phyloP scores from a whole-genome alignment of 2,797 vertebrate genomes.

The Syngnathus rostellatus region DNA sequence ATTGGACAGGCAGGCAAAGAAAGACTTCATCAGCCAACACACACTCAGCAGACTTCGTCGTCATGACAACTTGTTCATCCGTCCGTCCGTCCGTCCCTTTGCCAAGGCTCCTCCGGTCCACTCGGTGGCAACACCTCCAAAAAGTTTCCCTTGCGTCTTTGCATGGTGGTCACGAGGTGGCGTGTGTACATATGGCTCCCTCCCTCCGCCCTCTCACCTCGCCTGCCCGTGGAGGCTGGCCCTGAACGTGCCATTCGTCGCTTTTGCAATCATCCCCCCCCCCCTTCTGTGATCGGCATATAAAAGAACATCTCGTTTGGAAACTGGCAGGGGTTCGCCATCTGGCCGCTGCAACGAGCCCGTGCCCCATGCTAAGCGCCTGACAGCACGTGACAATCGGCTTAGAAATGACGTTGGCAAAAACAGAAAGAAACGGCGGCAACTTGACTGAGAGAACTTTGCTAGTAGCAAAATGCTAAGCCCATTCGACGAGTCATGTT shows the following conservation, averaged over 20 bases:
- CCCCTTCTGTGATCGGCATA: constrained; percentile 42
- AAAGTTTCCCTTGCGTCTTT: constrained; percentile 56
- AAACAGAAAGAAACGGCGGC: background rate
- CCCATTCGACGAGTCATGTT: background rate
- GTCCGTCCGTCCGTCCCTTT: constrained; percentile 37
- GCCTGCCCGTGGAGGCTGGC: constrained; percentile 34
- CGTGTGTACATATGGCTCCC: constrained; percentile 74
- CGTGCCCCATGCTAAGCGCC: constrained; percentile 58
- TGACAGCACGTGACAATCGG: constrained; percentile 64
- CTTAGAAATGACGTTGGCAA: constrained; percentile 24
- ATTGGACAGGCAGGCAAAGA: constrained; percentile 90
- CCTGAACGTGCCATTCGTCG: constrained; percentile 41
- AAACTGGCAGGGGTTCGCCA: constrained; percentile 64
- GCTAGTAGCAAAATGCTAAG: background rate
- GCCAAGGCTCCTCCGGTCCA: constrained; percentile 11
- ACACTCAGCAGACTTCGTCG: constrained; percentile 80
- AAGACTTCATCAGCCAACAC: constrained; percentile 89
- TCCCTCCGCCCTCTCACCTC: constrained; percentile 38
- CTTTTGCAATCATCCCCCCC: constrained; percentile 38
- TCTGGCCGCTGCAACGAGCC: constrained; percentile 56
- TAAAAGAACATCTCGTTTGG: constrained; percentile 55
- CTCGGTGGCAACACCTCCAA: constrained; percentile 19
- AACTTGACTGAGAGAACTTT: background rate
- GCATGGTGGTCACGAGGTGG: constrained; percentile 63
- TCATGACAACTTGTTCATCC: constrained; percentile 92